Evolutionary conservation across 2,113 vertebrate species (phyloP), one percentile per base, ranked within the genome.

Genomic region (Proterorhinus semilunaris): DNA sequence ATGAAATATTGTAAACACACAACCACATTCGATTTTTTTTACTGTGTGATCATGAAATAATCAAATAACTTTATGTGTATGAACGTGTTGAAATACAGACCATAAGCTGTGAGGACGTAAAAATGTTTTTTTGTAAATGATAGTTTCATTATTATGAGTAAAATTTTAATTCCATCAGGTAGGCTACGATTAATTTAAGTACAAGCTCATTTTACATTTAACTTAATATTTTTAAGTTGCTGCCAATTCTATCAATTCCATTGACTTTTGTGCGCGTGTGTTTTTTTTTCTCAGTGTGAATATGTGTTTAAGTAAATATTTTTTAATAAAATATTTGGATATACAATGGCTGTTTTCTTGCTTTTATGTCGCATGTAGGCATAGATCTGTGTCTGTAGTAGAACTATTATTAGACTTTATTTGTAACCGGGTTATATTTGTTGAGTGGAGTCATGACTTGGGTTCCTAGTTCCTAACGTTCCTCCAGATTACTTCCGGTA

Each of bases 321-420:
- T 87, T 83, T 69, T 66, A 87, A 89, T 87, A 85, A 89, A 86
- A 80, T 57, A 65, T 73, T 78, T 66, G 27, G 66, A 48, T 45
- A 36, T 62, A 42, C 52, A 46, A 66, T 10, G 21, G 10, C 10
- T 6, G 2, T 13, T 50, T 50, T 50, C 6, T 50, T 50, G 1
- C 3, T 15, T 4, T 4, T 52, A 5, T 52, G 13, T 51, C 2
- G 27, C 27, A 36, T 36, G 27, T 36, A 36, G 27, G 3, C 27
- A 36, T 36, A 36, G 27, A 36, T 36, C 27, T 36, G 27, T 36
- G 27, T 36, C 27, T 36, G 27, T 36, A 36, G 3, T 36, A 4
- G 27, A 36, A 36, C 27, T 21, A 21, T 21, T 21, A 21, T 21
- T 21, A 21, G 21, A 21, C 21, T 21, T 21, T 21, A 36, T 36